A percentile compares a stretch with the other conserved stretches of the same genome.
Conservation (phyloP, 2,797 vertebrate species). For the Melanogrammus aeglefinus region DNA sequence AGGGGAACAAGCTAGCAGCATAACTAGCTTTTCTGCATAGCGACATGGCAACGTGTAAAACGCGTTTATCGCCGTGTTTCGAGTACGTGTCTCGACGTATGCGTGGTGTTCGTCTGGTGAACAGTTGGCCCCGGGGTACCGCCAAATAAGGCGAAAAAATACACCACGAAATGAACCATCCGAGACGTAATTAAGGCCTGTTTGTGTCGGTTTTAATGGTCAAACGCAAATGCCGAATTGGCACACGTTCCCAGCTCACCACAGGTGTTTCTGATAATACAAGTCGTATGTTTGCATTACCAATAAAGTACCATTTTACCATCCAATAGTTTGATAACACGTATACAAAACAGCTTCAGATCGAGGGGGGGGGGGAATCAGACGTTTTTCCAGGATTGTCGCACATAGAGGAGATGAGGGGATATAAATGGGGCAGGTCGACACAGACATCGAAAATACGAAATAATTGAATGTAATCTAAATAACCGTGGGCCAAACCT, state of each 20-base stretch:
- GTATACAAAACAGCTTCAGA: background rate
- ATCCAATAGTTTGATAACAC: background rate
- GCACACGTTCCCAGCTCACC: background rate
- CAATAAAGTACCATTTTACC: background rate
- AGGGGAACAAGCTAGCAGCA: no score
- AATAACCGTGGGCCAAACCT: background rate
- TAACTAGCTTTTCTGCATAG: no score
- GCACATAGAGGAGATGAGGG: background rate
- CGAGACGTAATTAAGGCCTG: conserved; percentile 53
- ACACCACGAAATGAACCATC: conserved; percentile 11
- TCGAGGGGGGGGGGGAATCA: background rate
- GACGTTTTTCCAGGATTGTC: background rate
- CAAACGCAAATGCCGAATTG: conserved; percentile 1
- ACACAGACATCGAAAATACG: background rate
- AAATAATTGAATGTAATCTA: no score
- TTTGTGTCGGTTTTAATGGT: background rate
- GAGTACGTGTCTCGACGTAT: background rate
- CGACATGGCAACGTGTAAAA: background rate
- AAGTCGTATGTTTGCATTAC: background rate
- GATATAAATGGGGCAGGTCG: background rate
- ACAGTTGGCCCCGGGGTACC: conserved; percentile 2
- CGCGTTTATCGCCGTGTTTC: background rate
- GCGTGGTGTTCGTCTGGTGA: conserved; percentile 18
- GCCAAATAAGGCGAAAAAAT: conserved; percentile 8
- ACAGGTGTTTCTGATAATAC: conserved; percentile 41